Base-by-base conservation (phyloP, 2,113 vertebrate genomes). In the Cyprinodon tularosa region DNA sequence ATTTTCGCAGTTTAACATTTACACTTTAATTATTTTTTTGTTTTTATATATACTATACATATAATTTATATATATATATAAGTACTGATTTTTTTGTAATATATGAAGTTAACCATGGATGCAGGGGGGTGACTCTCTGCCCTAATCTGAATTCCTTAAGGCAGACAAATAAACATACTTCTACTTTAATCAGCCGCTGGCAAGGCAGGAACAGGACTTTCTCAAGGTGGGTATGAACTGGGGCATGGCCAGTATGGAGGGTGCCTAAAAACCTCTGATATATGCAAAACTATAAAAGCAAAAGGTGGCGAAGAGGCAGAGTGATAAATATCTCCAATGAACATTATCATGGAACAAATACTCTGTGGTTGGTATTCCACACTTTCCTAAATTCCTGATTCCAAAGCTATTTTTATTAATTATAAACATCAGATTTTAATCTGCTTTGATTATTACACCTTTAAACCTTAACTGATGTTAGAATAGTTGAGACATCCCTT, bases 341-440 rank as follows among this genome's bases (percentile, higher is more conserved):
- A 11, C 44, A 45, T 45, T 45, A 45, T 45, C 44, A 45, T 45
- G 44, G 70, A 20, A 6, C 17, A 3, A 44, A 17, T 48, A n/a
- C 64, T 73, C 61, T 61, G 81, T 84, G 53, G 72, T 74, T 71
- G 78, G 80, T 66, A 77, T 81, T 57, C 62, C 74, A 81, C 77
- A 85, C 77, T 65, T 86, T 73, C 66, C 65, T 68, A 71, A 85
- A 77, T 76, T 75, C 20, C 67, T 67, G 53, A 38, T 12, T 81
- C 79, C 76, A 84, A 63, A 67, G 69, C 39, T 2, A 62, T 47
- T 14, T 59, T 12, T 50, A 72, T 67, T 62, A 64, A 68, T 62
- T 65, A n/a, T 66, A 39, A n/a, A 20, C 69, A 66, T 66, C 53
- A 36, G 64, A 37, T 66, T 22, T 45, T 62, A 60, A 72, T 69